These are phyloP conservation scores for Acyrthosiphon pisum DNA, from an alignment of 1,140 invertebrate species.

Conservation along the genomic window DNA sequence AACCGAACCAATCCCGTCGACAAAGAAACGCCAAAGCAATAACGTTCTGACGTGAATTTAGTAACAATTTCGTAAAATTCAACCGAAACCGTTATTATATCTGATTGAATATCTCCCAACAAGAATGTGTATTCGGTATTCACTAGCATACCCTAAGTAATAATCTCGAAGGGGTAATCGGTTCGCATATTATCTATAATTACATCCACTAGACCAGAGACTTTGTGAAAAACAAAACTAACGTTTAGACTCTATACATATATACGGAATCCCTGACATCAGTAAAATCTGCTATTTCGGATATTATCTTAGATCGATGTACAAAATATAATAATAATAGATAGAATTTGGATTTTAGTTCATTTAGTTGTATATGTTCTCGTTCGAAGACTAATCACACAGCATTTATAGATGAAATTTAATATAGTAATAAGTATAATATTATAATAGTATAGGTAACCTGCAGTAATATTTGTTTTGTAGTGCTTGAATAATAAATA, in stretches of 20 bases:
- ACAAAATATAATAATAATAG: not conserved
- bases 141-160: not conserved
- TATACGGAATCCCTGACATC: not conserved
- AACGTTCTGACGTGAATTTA: not conserved
- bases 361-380: not conserved
- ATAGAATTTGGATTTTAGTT: not conserved
- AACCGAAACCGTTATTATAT: not conserved
- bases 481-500: not conserved
- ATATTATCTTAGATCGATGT: not conserved
- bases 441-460: not conserved
- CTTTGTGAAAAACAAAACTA: constrained; percentile 3
- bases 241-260: not conserved
- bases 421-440: too few relatives aligned
- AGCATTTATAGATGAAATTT: too few relatives aligned
- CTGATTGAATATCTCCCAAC: not conserved
- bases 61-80: not conserved
- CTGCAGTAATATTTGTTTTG: not conserved
- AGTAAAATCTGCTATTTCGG: not conserved
- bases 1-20: not conserved
- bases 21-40: not conserved
- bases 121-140: not conserved
- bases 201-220: not conserved
- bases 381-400: too few relatives aligned
- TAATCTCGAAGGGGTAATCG: not conserved
- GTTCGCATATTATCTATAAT: not conserved